Evolutionary conservation across 2,888 invertebrate species (phyloP), one percentile per base, ranked within the genome.

Genomic region (Pristionchus mayeri): DNA sequence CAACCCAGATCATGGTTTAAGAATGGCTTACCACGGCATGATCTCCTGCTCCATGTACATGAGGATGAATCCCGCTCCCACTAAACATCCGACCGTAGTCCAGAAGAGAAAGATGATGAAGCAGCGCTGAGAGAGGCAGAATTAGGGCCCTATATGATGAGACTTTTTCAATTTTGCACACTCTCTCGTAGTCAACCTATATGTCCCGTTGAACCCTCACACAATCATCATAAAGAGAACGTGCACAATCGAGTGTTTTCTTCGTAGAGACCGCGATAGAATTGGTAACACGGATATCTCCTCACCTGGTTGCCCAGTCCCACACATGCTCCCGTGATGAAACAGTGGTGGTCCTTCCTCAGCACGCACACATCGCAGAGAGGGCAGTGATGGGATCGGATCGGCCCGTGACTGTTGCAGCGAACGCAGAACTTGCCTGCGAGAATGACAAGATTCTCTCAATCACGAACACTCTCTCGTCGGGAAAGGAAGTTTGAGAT

Each of bases 291-390:
- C n/a, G n/a, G n/a, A n/a, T n/a, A n/a, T n/a, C n/a, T n/a, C n/a
- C 44, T 30, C 24, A 91, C 91, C 86, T 92, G 94, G 88, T 93
- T 94, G 84, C 93, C 93, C 78, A 93, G 91, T 0, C 94, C 94
- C 0, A 94, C 92, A 87, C 94, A 94, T 44, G 93, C 93, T 18
- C 92, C 92, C 11, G 91, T 90, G 85, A 94, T 92, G 81, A 93
- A 93, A 87, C 94, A 94, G 85, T 94, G 94, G 85, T 94, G 94
- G 87, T 94, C 94, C 78, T 93, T 92, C 21, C 93, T 93, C 21
- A 94, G 87, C 16, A 94, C 91, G 86, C 94, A 94, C 86, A 88
- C 84, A 87, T 93, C 87, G 86, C 94, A 94, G 16, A 94, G 87
- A 3, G 93, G 91, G 86, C 94, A 94, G 87, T 94, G 94, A 80